Percentiles rank a stretch among this genome's conserved stretches.
Conservation (phyloP, 2,113 vertebrate genomes). For the Semnornis frantzii region DNA sequence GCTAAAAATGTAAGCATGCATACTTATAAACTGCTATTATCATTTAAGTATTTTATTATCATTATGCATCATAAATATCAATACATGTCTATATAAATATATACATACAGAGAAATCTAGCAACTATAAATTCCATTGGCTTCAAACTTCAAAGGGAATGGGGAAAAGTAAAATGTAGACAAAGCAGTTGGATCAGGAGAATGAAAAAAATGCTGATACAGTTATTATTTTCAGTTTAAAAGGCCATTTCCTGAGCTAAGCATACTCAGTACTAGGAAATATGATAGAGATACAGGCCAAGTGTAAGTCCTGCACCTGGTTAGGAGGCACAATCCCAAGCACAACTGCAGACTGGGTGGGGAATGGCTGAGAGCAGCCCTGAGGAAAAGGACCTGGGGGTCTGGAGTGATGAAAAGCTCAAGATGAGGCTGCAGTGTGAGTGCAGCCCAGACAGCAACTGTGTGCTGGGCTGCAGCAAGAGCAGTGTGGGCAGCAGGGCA, state of each 20-base stretch:
- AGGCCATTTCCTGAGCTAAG: not conserved
- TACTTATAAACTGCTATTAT: not conserved
- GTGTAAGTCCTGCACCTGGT: too few relatives aligned
- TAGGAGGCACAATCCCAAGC: too few relatives aligned
- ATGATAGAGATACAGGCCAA: not conserved
- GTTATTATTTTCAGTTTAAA: not conserved
- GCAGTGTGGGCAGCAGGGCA: too few relatives aligned
- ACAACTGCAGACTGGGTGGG: too few relatives aligned
- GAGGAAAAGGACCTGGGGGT: too few relatives aligned
- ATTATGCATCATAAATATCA: not conserved
- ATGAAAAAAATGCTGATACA: not conserved
- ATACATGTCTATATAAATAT: not conserved
- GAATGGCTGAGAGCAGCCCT: too few relatives aligned
- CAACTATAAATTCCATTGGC: not conserved
- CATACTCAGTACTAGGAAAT: not conserved
- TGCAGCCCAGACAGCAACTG: too few relatives aligned
- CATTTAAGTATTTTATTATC: not conserved
- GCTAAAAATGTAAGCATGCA: not conserved
- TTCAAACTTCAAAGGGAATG: not conserved
- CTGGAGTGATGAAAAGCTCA: too few relatives aligned
- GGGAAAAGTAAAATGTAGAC: not conserved
- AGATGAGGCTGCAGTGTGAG: too few relatives aligned
- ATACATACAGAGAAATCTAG: not conserved
- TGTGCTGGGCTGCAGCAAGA: too few relatives aligned
- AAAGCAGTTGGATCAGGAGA: not conserved